Percentiles rank a stretch among this genome's conserved stretches.
phyloP scores from a whole-genome alignment of 1,140 invertebrate genomes.

The Achatina immaculata region DNA sequence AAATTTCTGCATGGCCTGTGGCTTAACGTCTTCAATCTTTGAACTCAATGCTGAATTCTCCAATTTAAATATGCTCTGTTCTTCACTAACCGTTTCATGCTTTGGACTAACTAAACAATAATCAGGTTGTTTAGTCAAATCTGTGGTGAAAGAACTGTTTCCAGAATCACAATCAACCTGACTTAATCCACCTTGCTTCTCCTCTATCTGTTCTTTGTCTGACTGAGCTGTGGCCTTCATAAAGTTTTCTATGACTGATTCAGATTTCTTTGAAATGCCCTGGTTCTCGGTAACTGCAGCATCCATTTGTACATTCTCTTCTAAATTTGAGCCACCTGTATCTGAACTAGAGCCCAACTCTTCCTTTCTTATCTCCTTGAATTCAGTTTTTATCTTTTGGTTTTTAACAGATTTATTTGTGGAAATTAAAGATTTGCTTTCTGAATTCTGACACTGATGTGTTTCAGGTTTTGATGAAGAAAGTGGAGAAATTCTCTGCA shows the following conservation, averaged over 20 bases:
- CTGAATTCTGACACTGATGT: not conserved
- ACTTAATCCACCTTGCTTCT: not conserved
- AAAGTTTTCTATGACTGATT: not conserved
- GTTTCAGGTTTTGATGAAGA: not conserved
- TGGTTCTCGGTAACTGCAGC: not conserved
- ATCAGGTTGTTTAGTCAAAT: not conserved
- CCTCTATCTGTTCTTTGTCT: not conserved
- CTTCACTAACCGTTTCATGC: not conserved
- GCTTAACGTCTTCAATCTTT: conserved; percentile 9
- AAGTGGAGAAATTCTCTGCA: not conserved
- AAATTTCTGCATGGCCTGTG: not conserved
- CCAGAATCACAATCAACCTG: not conserved
- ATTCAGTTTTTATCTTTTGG: not conserved
- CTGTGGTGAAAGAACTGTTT: not conserved
- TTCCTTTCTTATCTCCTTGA: not conserved
- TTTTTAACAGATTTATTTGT: not conserved
- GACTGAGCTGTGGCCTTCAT: not conserved
- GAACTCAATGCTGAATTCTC: not conserved
- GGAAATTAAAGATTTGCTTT: not conserved
- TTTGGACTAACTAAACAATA: not conserved
- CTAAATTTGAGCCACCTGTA: not conserved
- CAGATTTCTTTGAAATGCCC: not conserved
- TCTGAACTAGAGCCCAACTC: no score
- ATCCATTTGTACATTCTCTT: not conserved
- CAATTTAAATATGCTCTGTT: not conserved